These are phyloP conservation scores for Antennarius maculatus DNA, from an alignment of 2,797 vertebrate species.

Conservation along the genomic window DNA sequence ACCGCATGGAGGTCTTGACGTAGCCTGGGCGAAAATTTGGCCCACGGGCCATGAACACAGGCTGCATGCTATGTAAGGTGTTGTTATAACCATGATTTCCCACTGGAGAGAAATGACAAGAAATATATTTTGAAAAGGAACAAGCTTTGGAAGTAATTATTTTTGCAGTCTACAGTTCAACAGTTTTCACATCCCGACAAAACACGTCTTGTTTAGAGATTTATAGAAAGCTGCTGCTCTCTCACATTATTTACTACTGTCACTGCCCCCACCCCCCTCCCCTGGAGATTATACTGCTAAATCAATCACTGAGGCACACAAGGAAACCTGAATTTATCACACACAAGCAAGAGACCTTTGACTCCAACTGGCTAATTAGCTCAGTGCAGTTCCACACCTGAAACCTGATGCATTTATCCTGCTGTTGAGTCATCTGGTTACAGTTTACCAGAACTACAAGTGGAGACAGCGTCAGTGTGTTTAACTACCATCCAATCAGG, in stretches of 20 bases:
- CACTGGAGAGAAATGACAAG: slow-evolving; percentile 74
- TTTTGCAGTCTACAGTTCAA: neutral
- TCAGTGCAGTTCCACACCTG: neutral
- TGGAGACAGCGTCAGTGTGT: neutral
- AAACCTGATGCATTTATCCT: neutral
- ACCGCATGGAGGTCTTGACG: slow-evolving; percentile 83
- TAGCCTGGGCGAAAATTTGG: slow-evolving; percentile 88
- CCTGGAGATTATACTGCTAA: slow-evolving; percentile 18
- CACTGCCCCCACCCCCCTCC: neutral
- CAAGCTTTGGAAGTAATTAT: slow-evolving; percentile 3
- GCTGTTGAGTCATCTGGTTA: slow-evolving; percentile 23
- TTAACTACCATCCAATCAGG: no score
- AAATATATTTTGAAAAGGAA: neutral
- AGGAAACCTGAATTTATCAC: slow-evolving; percentile 26
- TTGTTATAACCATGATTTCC: slow-evolving; percentile 95
- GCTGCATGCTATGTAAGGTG: slow-evolving; percentile 89
- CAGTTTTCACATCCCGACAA: neutral
- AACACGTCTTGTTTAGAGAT: slow-evolving; percentile 22
- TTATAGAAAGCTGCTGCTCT: slow-evolving; percentile 25
- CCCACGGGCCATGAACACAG: slow-evolving; percentile 89
- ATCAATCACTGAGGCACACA: slow-evolving; percentile 29
- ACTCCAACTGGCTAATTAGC: slow-evolving; percentile 14
- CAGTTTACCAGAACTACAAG: slow-evolving; percentile 8
- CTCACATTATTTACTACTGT: slow-evolving; percentile 36
- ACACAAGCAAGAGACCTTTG: slow-evolving; percentile 16